Base-by-base conservation (phyloP, 1,140 invertebrate species). In the Bicyclus anynana region DNA sequence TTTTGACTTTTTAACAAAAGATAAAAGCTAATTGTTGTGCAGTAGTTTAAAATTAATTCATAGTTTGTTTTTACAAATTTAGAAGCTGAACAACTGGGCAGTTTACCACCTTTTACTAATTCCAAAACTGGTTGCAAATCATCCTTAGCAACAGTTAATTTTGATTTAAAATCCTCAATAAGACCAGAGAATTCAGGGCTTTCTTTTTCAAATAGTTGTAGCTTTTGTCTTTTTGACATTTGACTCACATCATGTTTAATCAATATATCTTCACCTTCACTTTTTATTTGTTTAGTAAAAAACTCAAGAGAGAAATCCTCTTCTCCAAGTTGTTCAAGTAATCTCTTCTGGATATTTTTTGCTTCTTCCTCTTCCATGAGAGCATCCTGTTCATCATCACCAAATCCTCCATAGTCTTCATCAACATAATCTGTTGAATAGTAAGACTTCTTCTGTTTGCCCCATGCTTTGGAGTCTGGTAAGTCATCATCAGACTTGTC, bases 401-500 rank as follows among this genome's bases (percentile, higher is more conserved):
- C 91, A 85, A 93, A 94, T 17, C 91, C 93, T 33, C 93, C 92
- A 91, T 94, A 96, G 89, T 97, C 96, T 66, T 93, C 91, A 90
- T 97, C 96, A 12, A 97, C 93, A 86, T 95, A 97, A 90, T 97
- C 96, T 0, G 96, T 95, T 38, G 93, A 93, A 84, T 97, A 97
- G 83, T 93, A 98, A 35, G 91, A 90, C 64, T 87, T 91, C 65
- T 94, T 94, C 58, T 94, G 94, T 68, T 92, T 93, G 9, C 97
- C 96, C 97, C 97, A 98, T 14, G 95, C 95, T 89, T 93, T 93
- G 9, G 91, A 90, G 81, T 96, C 91, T 5, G 95, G 95, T 37
- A 97, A 83, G 65, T 91, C 89, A 74, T 93, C 92, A 63, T 93
- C 91, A 62, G 93, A 92, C 51, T 92, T 90, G 53, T 91, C 84